Percentiles rank a stretch among this genome's conserved stretches.
Evolutionary conservation across 1,140 invertebrate genomes (phyloP).

Genomic region (Drosophila saltans): DNA sequence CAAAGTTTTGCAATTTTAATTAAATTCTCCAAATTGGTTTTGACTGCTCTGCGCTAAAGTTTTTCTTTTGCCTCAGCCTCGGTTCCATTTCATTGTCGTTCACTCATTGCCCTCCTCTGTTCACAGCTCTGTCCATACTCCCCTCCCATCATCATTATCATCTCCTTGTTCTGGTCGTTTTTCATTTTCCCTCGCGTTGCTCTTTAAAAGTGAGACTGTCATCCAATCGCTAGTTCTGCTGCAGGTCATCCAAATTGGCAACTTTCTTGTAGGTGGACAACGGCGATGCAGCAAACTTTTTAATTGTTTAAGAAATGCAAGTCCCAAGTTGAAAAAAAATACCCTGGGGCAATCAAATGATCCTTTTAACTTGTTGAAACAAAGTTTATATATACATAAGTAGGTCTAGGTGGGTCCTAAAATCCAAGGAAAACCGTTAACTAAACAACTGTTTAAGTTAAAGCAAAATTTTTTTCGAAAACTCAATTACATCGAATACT

Average conservation of each 20-base stretch:
- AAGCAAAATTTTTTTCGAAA: too few relatives aligned
- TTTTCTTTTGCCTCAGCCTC: slow-evolving; percentile 54
- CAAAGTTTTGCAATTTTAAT: slow-evolving; percentile 83
- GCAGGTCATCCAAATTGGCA: slow-evolving; percentile 79
- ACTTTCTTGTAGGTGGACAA: slow-evolving; percentile 74
- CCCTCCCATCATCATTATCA: background rate
- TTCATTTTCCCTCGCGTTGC: slow-evolving; percentile 26
- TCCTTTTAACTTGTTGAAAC: background rate
- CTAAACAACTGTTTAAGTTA: too few relatives aligned
- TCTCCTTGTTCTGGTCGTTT: slow-evolving; percentile 32
- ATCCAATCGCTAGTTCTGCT: slow-evolving; percentile 54
- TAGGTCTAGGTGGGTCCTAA: background rate
- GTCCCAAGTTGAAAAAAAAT: slow-evolving; percentile 30
- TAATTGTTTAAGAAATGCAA: slow-evolving; percentile 76
- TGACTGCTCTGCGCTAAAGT: slow-evolving; percentile 80
- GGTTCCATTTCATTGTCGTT: slow-evolving; percentile 58
- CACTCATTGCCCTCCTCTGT: slow-evolving; percentile 25
- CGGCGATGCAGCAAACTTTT: slow-evolving; percentile 49
- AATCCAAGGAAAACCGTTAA: background rate
- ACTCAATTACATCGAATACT: too few relatives aligned
- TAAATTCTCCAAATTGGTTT: slow-evolving; percentile 82
- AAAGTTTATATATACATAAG: background rate
- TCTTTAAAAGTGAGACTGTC: slow-evolving; percentile 25
- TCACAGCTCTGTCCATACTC: slow-evolving; percentile 22
- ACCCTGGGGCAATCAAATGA: slow-evolving; percentile 26